Percentiles rank a stretch among this genome's conserved stretches.
phyloP scores from a whole-genome alignment of 2,797 vertebrate species.

The Rhabdomys pumilio region DNA sequence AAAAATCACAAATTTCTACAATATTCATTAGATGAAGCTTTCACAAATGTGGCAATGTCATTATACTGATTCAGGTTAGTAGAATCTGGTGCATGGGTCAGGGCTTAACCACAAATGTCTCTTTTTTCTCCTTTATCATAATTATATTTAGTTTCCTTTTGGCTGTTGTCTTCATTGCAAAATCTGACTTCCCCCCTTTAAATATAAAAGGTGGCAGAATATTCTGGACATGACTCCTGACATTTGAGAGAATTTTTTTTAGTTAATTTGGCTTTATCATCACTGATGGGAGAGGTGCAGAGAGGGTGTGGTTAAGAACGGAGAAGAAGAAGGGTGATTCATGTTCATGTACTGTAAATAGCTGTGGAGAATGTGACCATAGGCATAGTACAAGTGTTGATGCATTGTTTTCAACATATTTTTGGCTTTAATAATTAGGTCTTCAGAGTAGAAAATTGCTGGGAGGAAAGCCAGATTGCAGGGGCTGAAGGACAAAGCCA shows the following conservation, averaged over 20 bases:
- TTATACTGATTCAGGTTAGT: background rate
- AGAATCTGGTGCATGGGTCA: background rate
- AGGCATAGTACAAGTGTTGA: conserved; percentile 60
- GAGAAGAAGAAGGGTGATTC: conserved; percentile 72
- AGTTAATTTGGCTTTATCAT: background rate
- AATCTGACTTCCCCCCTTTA: background rate
- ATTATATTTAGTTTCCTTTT: background rate
- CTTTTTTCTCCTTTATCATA: background rate
- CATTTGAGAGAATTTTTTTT: conserved; percentile 45
- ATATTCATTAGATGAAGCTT: background rate
- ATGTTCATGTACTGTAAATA: conserved; percentile 77
- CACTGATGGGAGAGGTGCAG: background rate
- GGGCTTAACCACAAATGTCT: background rate
- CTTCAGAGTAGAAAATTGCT: conserved; percentile 82
- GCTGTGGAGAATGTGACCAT: conserved; percentile 72
- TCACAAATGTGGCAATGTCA: background rate
- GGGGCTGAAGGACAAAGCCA: conserved; percentile 60
- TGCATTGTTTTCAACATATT: conserved; percentile 80
- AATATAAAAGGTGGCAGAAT: conserved; percentile 45
- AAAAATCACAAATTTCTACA: background rate
- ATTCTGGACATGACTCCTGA: background rate
- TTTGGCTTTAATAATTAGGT: conserved; percentile 83
- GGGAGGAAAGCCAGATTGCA: conserved; percentile 72
- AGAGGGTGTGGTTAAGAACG: conserved; percentile 21
- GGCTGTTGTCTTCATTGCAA: background rate